A percentile compares a stretch with the other conserved stretches of the same genome.
phyloP scores from a whole-genome alignment of 2,888 invertebrate species.

The Philaethria dido region DNA sequence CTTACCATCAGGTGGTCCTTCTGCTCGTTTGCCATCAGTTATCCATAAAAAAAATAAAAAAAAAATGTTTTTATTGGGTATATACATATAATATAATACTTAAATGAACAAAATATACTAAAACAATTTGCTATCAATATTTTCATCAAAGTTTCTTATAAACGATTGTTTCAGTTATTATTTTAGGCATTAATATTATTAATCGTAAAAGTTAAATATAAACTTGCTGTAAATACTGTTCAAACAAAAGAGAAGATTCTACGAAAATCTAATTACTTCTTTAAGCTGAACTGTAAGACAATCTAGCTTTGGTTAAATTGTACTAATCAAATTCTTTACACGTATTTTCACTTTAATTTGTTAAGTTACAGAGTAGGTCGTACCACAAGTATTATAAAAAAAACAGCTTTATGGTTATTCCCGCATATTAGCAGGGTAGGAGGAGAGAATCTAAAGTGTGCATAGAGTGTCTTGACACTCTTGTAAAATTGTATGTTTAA shows the following conservation, averaged over 20 bases:
- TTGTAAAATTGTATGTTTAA: too few species aligned
- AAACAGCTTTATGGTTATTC: not conserved
- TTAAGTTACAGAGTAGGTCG: conserved; percentile 15
- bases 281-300: conserved; percentile 18
- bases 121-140: not conserved
- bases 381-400: conserved; percentile 3
- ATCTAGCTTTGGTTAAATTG: conserved; percentile 16
- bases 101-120: not conserved
- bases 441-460: too few species aligned
- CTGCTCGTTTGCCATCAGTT: too few species aligned
- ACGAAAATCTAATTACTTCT: conserved; percentile 17
- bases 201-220: conserved; percentile 2
- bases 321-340: conserved; percentile 18
- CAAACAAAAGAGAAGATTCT: conserved; percentile 6
- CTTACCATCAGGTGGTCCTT: too few species aligned
- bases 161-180: not conserved
- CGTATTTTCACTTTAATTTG: conserved; percentile 18
- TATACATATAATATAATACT: too few species aligned
- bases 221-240: conserved; percentile 3
- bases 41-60: too few species aligned
- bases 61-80: too few species aligned
- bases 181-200: not conserved
- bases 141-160: not conserved
- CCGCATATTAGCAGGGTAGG: too few species aligned
- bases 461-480: too few species aligned